These are phyloP conservation scores for Rynchops niger DNA, from an alignment of 2,113 vertebrate species.

Conservation along the genomic window DNA sequence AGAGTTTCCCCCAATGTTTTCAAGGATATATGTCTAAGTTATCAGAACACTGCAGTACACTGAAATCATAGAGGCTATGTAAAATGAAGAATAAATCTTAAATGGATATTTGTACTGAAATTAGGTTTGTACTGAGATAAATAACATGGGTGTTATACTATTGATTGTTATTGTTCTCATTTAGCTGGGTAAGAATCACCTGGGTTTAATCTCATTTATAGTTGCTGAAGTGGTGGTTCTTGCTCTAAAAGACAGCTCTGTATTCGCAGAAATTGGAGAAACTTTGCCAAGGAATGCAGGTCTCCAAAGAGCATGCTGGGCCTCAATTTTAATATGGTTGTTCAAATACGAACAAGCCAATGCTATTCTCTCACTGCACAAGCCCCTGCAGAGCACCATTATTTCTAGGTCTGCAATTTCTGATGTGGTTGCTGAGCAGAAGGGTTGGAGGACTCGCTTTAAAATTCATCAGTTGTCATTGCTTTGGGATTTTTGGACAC, in stretches of 20 bases:
- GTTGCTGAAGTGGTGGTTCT: background rate
- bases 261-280: background rate
- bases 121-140: background rate
- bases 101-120: background rate
- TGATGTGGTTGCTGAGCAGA: background rate
- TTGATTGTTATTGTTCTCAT: background rate
- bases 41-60: background rate
- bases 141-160: background rate
- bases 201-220: background rate
- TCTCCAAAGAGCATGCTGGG: background rate
- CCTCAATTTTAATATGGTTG: background rate
- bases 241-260: background rate
- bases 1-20: background rate
- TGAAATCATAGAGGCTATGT: background rate
- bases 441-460: background rate
- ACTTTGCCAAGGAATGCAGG: background rate
- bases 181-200: background rate
- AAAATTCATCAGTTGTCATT: background rate
- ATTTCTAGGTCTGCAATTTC: background rate
- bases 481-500: background rate
- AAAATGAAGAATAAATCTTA: background rate
- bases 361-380: background rate
- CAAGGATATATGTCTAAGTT: background rate
- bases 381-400: background rate
- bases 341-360: background rate